Evolutionary conservation across 2,797 vertebrate genomes (phyloP), one percentile per base, ranked within the genome.

Genomic region (Melanotaenia nigrans): DNA sequence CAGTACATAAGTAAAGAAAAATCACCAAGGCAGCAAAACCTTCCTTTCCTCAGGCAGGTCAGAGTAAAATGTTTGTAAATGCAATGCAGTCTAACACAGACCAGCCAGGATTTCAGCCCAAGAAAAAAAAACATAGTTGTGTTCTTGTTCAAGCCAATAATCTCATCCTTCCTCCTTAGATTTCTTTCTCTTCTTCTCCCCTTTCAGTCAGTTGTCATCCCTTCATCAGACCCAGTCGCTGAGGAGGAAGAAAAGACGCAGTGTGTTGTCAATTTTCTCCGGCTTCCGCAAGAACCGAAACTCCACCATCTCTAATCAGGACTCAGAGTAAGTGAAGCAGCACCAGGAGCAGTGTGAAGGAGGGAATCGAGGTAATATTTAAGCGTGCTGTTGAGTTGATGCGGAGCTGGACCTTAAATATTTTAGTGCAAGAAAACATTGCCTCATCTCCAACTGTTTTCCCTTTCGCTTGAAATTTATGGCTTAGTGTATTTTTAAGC

Each of bases 221-320:
- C 92, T 93, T 78, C 92, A 94, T 85, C 92, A 94, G 64, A 88
- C 85, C 67, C 94, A 95, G 79, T 90, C 92, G 3, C 86, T 94
- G 78, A 89, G 94, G 78, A 91, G 93, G 71, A 95, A 95, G 90
- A 95, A 95, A 55, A 86, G 93, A 40, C 94, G 94, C 68, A 94
- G 92, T 13, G 81, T 95, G 57, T 65, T 95, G 87, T 94, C 94
- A 58, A 93, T 95, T 73, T 95, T 95, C 80, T 91, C 94, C 0
- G 93, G 93, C 73, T 95, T 95, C 85, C 90, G 94, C 69, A 95
- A 93, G 87, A 95, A 92, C 87, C 93, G 94, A 62, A 93, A 91
- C 87, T 94, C 93, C 47, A 92, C 90, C 85, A 87, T 92, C 68
- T 94, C 92, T 22, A 91, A 85, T 81, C 93, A 93, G 90, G 93